Evolutionary conservation across 2,888 invertebrate genomes (phyloP), one percentile per base, ranked within the genome.

Genomic region (Eubasilissa splendida): DNA sequence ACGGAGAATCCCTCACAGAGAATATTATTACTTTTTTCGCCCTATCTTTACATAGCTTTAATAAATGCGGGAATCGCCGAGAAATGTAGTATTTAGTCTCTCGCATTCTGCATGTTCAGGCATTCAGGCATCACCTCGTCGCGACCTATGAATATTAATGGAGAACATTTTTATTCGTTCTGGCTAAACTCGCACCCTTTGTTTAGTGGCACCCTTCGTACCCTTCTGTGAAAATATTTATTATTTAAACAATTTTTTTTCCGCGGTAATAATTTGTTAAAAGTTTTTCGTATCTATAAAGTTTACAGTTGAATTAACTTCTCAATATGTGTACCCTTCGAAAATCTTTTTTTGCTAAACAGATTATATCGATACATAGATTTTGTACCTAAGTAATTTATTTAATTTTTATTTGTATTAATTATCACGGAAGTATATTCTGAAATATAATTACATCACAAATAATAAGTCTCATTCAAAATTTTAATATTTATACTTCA

Each of bases 111-210:
- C 80, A 80, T 66, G 70, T 75, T 79, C 70, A 56, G n/a, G n/a
- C n/a, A n/a, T 22, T 22, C 22, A 22, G 76, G 76, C 80, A 80
- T 63, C 76, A 66, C 66, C 70, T 42, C 68, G 68, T 80, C 58
- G 70, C 80, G 54, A 76, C 60, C 79, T 54, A 82, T 82, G 82
- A 82, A 82, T 82, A 82, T 76, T 79, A 82, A 82, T 82, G 58
- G 76, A 77, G 76, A 14, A 54, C 54, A 56, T 82, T 82, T 82
- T 79, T 76, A 58, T 70, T n/a, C 79, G 65, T 73, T 22, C 79
- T 74, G 65, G 54, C 11, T 54, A 53, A 54, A 63, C 22, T 56
- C 63, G 63, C 76, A 65, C 59, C 54, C 54, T 73, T 53, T 58
- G 50, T 73, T 33, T 73, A 33, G 53, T 56, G 31, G 31, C 9